Evolutionary conservation across 2,113 vertebrate species (phyloP), one percentile per base, ranked within the genome.

Genomic region (Hydrochoerus hydrochaeris): DNA sequence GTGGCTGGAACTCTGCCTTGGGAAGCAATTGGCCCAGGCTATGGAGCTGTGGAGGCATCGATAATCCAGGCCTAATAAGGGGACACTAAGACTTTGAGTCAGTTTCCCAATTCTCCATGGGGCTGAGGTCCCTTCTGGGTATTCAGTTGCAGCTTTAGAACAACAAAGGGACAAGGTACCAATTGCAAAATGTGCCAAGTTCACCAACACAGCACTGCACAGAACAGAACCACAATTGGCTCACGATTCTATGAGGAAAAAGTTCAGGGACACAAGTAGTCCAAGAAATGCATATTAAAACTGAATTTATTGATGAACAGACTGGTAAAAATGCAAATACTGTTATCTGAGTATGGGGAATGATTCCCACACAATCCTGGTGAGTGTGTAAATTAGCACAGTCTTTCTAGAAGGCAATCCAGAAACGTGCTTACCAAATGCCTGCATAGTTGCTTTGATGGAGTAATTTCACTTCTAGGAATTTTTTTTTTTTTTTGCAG

Each of bases 391-490:
- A 95, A 93, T 78, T 30, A 97, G 49, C 82, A 95, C 80, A 69
- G 9, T 92, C 71, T 94, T 93, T 95, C 96, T 94, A 95, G 94
- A 97, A 97, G 90, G 90, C 82, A 85, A 83, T 90, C 88, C 89
- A 94, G 90, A 94, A 96, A 94, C 75, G 82, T 73, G 81, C 91
- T 97, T 85, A 92, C 62, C 90, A 93, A 97, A 93, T 0, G 41
- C 90, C 96, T 73, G 81, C 71, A 65, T n/a, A 90, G 69, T 90
- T 96, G 58, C 85, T 97, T 88, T 97, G 92, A 94, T 78, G 88
- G 65, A 95, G 63, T 77, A 95, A 94, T 95, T 92, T 95, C 92
- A 90, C 80, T 94, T 98, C 96, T 88, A 97, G 92, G 95, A 95
- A 97, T 95, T 95, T 85, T n/a, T n/a, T n/a, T n/a, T n/a, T n/a